Evolutionary conservation across 2,113 vertebrate genomes (phyloP).

Genomic region (Cynoglossus semilaevis): DNA sequence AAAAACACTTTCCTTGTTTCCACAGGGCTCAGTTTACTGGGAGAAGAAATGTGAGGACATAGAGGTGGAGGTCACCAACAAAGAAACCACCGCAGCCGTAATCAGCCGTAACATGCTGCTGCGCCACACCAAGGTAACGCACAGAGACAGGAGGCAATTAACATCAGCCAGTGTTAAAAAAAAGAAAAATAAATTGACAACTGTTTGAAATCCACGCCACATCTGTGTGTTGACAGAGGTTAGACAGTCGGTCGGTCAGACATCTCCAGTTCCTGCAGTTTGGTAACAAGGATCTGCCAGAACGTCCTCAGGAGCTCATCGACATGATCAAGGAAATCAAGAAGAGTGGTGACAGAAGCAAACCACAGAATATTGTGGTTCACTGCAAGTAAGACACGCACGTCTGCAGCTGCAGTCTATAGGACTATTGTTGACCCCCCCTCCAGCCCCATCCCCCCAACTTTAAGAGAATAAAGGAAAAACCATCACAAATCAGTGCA

Average conservation of each 20-base stretch:
- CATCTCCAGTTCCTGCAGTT: conserved; percentile 88
- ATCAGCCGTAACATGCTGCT: conserved; percentile 80
- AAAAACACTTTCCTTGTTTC: background rate
- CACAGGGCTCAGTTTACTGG: conserved; percentile 83
- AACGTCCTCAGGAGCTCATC: conserved; percentile 77
- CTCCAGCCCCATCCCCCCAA: no score
- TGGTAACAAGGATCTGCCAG: conserved; percentile 76
- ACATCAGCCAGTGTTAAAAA: background rate
- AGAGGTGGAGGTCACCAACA: conserved; percentile 78
- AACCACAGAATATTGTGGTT: conserved; percentile 70
- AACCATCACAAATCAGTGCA: no score
- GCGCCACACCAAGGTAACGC: conserved; percentile 83
- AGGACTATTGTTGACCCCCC: no score
- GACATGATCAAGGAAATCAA: conserved; percentile 81
- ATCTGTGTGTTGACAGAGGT: conserved; percentile 76
- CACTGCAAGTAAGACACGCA: conserved; percentile 85
- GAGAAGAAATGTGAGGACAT: conserved; percentile 75
- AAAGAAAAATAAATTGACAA: background rate
- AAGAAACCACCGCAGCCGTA: conserved; percentile 63
- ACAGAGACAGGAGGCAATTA: background rate
- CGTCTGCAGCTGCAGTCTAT: no score
- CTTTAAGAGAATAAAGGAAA: no score
- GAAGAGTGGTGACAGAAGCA: conserved; percentile 50
- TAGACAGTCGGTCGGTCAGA: conserved; percentile 80
- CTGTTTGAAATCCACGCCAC: background rate